Evolutionary conservation across 1,140 invertebrate genomes (phyloP), one percentile per base, ranked within the genome.

Genomic region (Ostrea denselamellosa): DNA sequence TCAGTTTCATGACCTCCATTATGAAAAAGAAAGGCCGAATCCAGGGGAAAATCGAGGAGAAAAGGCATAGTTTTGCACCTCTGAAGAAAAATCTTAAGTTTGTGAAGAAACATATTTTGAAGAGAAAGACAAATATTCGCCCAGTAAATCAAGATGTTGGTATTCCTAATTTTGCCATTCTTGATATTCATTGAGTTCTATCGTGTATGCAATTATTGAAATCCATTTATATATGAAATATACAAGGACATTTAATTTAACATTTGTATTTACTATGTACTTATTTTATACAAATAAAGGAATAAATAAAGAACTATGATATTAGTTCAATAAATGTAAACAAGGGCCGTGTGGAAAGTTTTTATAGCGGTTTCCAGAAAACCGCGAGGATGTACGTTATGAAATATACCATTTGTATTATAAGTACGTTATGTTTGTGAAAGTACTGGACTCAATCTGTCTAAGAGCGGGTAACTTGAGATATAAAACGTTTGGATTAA

Each of bases 191-290:
- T 77, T 77, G 28, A 77, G n/a, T 62, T 62, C 56, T n/a, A 17
- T 56, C 8, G 3, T 77, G 14, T 77, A 0, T 10, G 25, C 8
- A 10, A 2, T 28, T 25, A 28, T 14, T 77, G 68, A 77, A 77
- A 77, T 77, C 68, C 68, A 25, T 77, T 34, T 77, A 28, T 77
- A 10, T 34, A 2, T 77, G 22, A 28, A 14, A 10, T 77, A 44
- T 77, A 68, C 28, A 12, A 34, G 14, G 14, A 77, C 1, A 17
- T 44, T 77, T 77, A 17, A 34, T 77, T 77, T 34, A 34, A 4
- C 28, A 17, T 25, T n/a, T 62, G 68, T 77, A 77, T 77, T 22
- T 77, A 77, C 68, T 77, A 34, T 77, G 68, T 77, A 77, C 68
- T 28, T 77, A 28, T 34, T 77, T 22, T 4, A 77, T 77, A 7